Evolutionary conservation across 2,797 vertebrate species (phyloP), one percentile per base, ranked within the genome.

Genomic region (Pseudotriccus pelzelni): DNA sequence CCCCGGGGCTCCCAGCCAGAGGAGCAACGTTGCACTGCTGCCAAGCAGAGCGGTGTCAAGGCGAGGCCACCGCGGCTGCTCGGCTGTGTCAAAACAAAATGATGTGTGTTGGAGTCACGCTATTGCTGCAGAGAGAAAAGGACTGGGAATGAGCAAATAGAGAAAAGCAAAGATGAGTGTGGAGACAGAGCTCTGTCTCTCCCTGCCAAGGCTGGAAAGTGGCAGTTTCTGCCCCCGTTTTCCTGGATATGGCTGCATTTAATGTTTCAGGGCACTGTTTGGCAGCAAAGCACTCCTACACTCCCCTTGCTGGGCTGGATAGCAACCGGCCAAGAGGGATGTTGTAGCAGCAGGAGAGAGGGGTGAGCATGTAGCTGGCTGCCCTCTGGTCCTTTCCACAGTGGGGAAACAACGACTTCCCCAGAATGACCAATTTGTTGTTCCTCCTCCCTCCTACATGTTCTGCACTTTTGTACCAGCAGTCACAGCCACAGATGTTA

Each of bases 101-200:
- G 52, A 82, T 60, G n/a, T 74, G 77, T 92, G 76, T 67, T 90
- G 82, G 94, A 95, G 90, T 72, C 63, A 23, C 3, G 2, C 52
- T 73, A 72, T 50, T 94, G 85, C 87, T 91, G 50, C 18, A 4
- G 59, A 92, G 72, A 94, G 88, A 62, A 89, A 83, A 82, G 72
- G 84, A 46, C 93, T 96, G 91, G 58, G 84, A 96, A 94, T 90
- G 92, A 87, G 89, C 95, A 91, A 94, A 72, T 73, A 64, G 55
- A 87, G 92, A 89, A 84, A 78, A 76, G 63, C 3, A 9, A 70
- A 73, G 43, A 73, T 66, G 43, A 62, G 55, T 44, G 69, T 0
- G 0, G 69, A 75, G 84, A 52, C 16, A 36, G 62, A 78, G 53
- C 72, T 90, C 70, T 69, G 55, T 47, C n/a, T 88, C n/a, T 68